These are phyloP conservation scores for Danio kyathit DNA, from an alignment of 2,797 vertebrate genomes.

Conservation along the genomic window DNA sequence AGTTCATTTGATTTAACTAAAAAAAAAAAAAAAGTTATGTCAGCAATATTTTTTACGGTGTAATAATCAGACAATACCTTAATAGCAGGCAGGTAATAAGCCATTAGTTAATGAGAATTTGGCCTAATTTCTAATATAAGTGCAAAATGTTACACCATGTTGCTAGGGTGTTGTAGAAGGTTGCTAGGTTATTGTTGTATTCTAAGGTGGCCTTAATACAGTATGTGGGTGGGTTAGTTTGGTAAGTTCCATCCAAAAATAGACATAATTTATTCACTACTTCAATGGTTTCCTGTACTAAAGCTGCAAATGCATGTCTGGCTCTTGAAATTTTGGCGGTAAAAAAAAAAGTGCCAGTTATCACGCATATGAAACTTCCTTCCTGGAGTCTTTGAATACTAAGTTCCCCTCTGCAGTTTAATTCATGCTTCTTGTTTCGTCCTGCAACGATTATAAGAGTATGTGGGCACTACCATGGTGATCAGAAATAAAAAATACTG, in stretches of 20 bases:
- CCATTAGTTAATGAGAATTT: too few relatives aligned
- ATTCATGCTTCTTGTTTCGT: conserved; percentile 27
- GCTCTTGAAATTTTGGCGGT: conserved; percentile 1
- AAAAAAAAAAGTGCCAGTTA: conserved; percentile 16
- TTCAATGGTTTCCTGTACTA: background rate
- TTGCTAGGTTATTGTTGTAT: too few relatives aligned
- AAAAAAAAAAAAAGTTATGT: too few relatives aligned
- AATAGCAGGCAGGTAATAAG: too few relatives aligned
- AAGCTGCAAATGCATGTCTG: background rate
- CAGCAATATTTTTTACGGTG: too few relatives aligned
- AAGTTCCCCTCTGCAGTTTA: conserved; percentile 31
- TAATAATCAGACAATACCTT: too few relatives aligned
- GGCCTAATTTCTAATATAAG: too few relatives aligned
- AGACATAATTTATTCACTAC: background rate
- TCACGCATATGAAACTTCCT: conserved; percentile 44
- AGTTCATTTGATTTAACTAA: too few relatives aligned
- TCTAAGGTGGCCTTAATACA: too few relatives aligned
- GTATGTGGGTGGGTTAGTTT: background rate
- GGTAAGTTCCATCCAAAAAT: background rate
- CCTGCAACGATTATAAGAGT: background rate
- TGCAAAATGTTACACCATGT: too few relatives aligned
- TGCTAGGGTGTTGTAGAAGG: too few relatives aligned
- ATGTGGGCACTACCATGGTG: conserved; percentile 9
- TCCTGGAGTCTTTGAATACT: conserved; percentile 36
- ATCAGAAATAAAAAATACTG: conserved; percentile 25